Evolutionary conservation across 2,113 vertebrate species (phyloP), one percentile per base, ranked within the genome.

Genomic region (Callionymus lyra): DNA sequence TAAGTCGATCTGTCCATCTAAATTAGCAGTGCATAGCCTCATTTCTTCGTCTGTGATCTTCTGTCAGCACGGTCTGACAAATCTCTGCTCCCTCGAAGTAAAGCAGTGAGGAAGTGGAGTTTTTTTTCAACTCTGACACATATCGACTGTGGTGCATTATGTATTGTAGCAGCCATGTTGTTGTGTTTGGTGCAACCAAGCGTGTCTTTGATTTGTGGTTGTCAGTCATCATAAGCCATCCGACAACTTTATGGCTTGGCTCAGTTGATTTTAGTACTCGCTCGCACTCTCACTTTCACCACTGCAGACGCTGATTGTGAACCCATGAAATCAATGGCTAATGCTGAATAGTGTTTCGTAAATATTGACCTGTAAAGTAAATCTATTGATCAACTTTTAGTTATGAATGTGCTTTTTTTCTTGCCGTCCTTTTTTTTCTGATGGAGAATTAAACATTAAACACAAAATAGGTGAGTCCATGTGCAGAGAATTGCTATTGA

Each of bases 141-240:
- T 48, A 47, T 61, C 46, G 44, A 70, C 16, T 64, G 38, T 45
- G 37, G 17, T 43, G 16, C 43, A 11, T 36, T 46, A n/a, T 38
- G 32, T 56, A 14, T 48, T 33, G 16, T 33, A 14, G 43, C 3
- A 33, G 12, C 8, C 14, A 9, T 45, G 27, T 51, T 39, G 53
- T 18, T 41, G 21, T 44, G 37, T 31, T 63, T 56, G 56, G 50
- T 50, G 53, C 31, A 32, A 16, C 70, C 38, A 38, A 35, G 27
- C 69, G 42, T 59, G 43, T 45, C 17, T 65, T 69, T 75, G 49
- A 68, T 70, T 68, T 70, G 59, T 51, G 18, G 40, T 53, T 68
- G 77, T 72, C 60, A 56, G 45, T 80, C 66, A 66, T 74, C 55
- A 63, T 66, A 54, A 52, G 49, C 16, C 34, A 37, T 38, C 19